Conservation (phyloP, 1,140 invertebrate species). For the Ceratina japonica region DNA sequence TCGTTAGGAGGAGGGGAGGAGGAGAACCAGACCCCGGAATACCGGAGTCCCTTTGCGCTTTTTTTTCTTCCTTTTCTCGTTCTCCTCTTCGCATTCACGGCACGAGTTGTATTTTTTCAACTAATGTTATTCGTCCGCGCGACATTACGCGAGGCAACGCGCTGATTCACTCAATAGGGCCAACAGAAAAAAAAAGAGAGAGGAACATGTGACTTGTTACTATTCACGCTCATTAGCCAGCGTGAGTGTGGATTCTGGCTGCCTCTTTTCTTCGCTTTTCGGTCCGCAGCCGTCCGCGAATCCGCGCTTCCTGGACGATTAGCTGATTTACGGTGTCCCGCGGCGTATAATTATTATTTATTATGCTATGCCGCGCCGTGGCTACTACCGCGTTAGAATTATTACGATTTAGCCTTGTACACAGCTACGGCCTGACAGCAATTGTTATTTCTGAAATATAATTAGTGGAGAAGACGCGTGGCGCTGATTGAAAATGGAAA, state of each 20-base stretch:
- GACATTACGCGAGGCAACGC: not conserved
- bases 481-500: too few relatives aligned
- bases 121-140: slow-evolving; percentile 4
- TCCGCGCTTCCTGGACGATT: slow-evolving; percentile 38
- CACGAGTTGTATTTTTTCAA: slow-evolving; percentile 6
- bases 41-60: slow-evolving; percentile 23
- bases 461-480: not conserved
- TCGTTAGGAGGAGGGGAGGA: not conserved
- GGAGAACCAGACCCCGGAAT: not conserved
- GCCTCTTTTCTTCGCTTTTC: slow-evolving; percentile 19
- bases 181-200: not conserved
- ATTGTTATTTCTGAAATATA: slow-evolving; percentile 45
- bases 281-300: not conserved
- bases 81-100: not conserved
- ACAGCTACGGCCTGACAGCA: slow-evolving; percentile 12
- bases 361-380: not conserved
- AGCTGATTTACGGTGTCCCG: slow-evolving; percentile 43
- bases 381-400: slow-evolving; percentile 48
- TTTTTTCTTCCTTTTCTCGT: not conserved
- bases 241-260: slow-evolving; percentile 42
- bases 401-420: slow-evolving; percentile 18
- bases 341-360: slow-evolving; percentile 48
- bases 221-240: slow-evolving; percentile 31
- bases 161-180: not conserved
- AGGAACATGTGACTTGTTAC: slow-evolving; percentile 1